Evolutionary conservation across 2,888 invertebrate genomes (phyloP).

Genomic region (Falcaria lacertinaria): DNA sequence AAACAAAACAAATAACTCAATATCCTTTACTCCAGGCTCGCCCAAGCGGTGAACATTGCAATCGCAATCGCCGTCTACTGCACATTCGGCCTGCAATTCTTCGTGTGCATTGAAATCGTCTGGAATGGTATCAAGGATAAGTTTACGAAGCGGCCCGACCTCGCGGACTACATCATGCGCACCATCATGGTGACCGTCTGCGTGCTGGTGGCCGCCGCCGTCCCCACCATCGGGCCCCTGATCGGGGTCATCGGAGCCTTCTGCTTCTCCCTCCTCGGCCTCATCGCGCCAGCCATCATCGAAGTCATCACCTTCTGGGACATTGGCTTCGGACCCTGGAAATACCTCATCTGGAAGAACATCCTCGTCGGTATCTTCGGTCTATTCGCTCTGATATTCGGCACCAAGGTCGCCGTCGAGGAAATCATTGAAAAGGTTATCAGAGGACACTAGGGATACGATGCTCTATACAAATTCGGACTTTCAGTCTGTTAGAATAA

Average conservation of each 20-base stretch:
- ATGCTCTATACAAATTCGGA: conserved; percentile 27
- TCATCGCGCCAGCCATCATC: conserved; percentile 91
- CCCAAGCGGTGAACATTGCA: conserved; percentile 91
- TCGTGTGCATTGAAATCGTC: conserved; percentile 95
- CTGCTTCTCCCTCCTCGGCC: conserved; percentile 94
- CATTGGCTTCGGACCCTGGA: conserved; percentile 85
- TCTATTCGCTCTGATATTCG: conserved; percentile 88
- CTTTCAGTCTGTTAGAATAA: conserved; percentile 15
- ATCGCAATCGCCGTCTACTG: conserved; percentile 95
- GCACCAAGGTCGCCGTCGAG: conserved; percentile 71
- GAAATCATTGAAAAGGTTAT: background rate
- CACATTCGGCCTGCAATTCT: conserved; percentile 97
- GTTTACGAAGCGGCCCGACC: conserved; percentile 82
- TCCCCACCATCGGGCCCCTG: conserved; percentile 93
- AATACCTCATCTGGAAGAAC: conserved; percentile 90
- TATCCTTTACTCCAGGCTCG: conserved; percentile 80
- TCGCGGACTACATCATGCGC: conserved; percentile 88
- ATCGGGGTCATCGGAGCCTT: conserved; percentile 96
- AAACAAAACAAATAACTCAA: too few species aligned
- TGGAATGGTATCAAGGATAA: conserved; percentile 90
- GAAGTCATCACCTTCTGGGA: conserved; percentile 94
- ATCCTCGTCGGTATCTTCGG: conserved; percentile 87
- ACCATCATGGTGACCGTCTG: conserved; percentile 83
- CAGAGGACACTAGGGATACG: conserved; percentile 26
- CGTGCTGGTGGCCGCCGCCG: conserved; percentile 89